Evolutionary conservation across 2,113 vertebrate species (phyloP).

Genomic region (Ginglymostoma cirratum): DNA sequence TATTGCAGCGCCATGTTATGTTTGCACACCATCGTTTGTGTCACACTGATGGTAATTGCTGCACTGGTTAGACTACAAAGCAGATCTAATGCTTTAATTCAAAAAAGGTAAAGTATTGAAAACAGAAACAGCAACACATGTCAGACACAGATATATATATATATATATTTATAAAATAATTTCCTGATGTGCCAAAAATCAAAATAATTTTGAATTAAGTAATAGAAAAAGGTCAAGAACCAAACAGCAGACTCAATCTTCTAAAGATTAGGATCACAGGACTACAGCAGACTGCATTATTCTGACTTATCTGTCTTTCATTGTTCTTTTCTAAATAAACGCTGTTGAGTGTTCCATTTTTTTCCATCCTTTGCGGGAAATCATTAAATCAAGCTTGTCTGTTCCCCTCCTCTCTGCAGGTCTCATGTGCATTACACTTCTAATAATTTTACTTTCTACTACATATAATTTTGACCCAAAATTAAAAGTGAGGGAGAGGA

Average conservation of each 20-base stretch:
- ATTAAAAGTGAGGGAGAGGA: background rate
- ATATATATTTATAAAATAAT: background rate
- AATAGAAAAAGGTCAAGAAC: background rate
- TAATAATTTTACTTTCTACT: background rate
- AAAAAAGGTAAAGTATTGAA: background rate
- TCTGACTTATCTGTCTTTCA: background rate
- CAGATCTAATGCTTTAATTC: constrained; percentile 13
- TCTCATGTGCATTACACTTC: background rate
- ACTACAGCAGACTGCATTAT: background rate
- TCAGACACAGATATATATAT: constrained; percentile 25
- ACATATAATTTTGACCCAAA: background rate
- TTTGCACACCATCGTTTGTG: background rate
- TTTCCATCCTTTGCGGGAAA: background rate
- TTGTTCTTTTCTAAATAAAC: background rate
- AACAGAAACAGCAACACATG: background rate
- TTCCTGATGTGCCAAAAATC: constrained; percentile 12
- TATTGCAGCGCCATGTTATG: background rate
- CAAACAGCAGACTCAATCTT: background rate
- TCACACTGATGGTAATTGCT: constrained; percentile 19
- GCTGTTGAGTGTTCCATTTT: background rate
- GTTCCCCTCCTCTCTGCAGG: background rate
- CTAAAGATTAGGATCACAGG: constrained; percentile 20
- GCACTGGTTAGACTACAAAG: constrained; percentile 26
- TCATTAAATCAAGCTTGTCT: background rate
- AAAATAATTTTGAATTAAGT: background rate